These are phyloP conservation scores for Capreolus pygargus DNA, from an alignment of 2,113 vertebrate species.

Conservation along the genomic window DNA sequence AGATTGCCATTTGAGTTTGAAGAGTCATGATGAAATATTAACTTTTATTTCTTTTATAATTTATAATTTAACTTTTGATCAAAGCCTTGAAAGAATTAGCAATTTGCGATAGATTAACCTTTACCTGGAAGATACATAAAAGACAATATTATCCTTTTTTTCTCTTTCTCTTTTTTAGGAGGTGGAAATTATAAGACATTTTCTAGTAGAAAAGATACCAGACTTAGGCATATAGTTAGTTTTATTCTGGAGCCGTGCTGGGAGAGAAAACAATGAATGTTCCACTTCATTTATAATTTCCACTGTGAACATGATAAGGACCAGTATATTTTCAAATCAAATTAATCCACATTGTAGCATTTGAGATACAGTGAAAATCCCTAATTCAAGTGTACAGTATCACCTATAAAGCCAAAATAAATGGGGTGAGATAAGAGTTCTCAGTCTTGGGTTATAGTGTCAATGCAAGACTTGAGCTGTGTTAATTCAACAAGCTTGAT, in stretches of 20 bases:
- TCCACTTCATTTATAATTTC: constrained; percentile 67
- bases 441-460: constrained; percentile 79
- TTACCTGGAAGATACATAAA: neutral
- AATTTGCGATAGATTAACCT: constrained; percentile 6
- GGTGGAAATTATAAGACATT: constrained; percentile 58
- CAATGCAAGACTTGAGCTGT: constrained; percentile 77
- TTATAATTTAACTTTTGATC: constrained; percentile 54
- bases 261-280: constrained; percentile 58
- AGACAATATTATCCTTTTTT: constrained; percentile 19
- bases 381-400: constrained; percentile 76
- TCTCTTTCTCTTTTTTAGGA: constrained; percentile 25
- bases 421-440: constrained; percentile 79
- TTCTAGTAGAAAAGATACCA: constrained; percentile 50
- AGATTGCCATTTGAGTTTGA: constrained; percentile 12
- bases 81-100: constrained; percentile 39
- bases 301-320: constrained; percentile 53
- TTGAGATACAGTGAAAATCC: constrained; percentile 73
- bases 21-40: constrained; percentile 37
- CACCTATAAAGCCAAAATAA: constrained; percentile 78
- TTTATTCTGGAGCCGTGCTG: constrained; percentile 38
- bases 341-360: constrained; percentile 69
- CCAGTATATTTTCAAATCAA: constrained; percentile 66
- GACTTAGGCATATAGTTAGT: constrained; percentile 35
- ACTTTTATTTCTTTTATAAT: constrained; percentile 46
- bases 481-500: constrained; percentile 85